phyloP scores from a whole-genome alignment of 2,113 vertebrate genomes.

The Xiphophorus couchianus region DNA sequence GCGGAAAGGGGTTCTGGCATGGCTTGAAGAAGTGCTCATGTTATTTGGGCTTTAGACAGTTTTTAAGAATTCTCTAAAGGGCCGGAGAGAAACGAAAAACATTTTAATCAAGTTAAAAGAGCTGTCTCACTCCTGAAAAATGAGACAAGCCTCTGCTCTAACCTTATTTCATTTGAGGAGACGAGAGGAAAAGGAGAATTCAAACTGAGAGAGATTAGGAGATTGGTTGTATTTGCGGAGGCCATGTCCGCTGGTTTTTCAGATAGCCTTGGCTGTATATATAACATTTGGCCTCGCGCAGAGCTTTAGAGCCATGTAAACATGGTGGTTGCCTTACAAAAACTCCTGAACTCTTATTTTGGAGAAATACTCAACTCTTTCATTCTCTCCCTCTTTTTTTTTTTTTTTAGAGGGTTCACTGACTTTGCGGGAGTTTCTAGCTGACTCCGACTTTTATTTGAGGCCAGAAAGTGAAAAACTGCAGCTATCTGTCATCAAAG shows the following conservation, averaged over 20 bases:
- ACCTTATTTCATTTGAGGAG: slow-evolving; percentile 42
- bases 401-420: slow-evolving; percentile 28
- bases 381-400: slow-evolving; percentile 13
- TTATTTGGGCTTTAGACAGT: slow-evolving; percentile 77
- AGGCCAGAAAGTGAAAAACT: slow-evolving; percentile 38
- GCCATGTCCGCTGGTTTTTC: slow-evolving; percentile 75
- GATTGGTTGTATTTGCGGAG: slow-evolving; percentile 77
- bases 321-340: slow-evolving; percentile 67
- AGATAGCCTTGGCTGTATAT: slow-evolving; percentile 79
- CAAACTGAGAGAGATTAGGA: slow-evolving; percentile 76
- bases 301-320: slow-evolving; percentile 70
- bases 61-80: slow-evolving; percentile 70
- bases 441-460: slow-evolving; percentile 32
- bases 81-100: slow-evolving; percentile 46
- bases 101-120: slow-evolving; percentile 79
- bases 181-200: slow-evolving; percentile 59
- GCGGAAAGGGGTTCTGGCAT: slow-evolving; percentile 80
- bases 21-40: slow-evolving; percentile 69
- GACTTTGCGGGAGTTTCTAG: slow-evolving; percentile 51
- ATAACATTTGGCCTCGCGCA: slow-evolving; percentile 75
- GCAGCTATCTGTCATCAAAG: slow-evolving; percentile 51
- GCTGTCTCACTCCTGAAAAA: slow-evolving; percentile 70
- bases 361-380: slow-evolving; percentile 46
- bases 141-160: slow-evolving; percentile 59
- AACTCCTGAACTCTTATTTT: slow-evolving; percentile 64